phyloP scores from a whole-genome alignment of 2,797 vertebrate species.

The Lacerta agilis region DNA sequence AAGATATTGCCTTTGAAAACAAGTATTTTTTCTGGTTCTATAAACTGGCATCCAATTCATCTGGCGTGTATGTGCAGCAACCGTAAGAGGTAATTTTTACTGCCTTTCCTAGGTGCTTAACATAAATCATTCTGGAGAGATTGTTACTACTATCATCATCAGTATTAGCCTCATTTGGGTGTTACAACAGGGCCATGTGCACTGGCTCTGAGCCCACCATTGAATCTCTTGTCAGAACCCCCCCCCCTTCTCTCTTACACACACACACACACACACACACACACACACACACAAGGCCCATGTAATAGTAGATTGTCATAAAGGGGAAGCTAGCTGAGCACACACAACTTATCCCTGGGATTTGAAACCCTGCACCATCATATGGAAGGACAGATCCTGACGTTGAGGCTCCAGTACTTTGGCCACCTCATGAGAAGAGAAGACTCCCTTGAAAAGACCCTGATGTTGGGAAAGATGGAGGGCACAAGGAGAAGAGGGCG shows the following conservation, averaged over 20 bases:
- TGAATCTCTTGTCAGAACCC: too few relatives aligned
- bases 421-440: too few relatives aligned
- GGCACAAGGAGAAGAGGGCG: too few relatives aligned
- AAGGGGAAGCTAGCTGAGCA: background rate
- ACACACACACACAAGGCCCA: background rate
- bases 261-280: too few relatives aligned
- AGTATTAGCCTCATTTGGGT: background rate
- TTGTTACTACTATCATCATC: accelerated
- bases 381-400: background rate
- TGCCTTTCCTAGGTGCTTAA: background rate
- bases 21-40: background rate
- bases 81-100: background rate
- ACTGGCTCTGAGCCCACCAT: too few relatives aligned
- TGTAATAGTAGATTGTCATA: background rate
- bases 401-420: too few relatives aligned
- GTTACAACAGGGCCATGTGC: background rate
- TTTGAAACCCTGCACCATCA: background rate
- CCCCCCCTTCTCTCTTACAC: too few relatives aligned
- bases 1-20: background rate
- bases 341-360: background rate
- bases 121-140: background rate
- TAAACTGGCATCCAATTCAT: background rate
- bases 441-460: too few relatives aligned
- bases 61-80: background rate
- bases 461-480: too few relatives aligned